A percentile compares a stretch with the other conserved stretches of the same genome.
phyloP scores from a whole-genome alignment of 2,888 invertebrate genomes.

The Clanis bilineata region DNA sequence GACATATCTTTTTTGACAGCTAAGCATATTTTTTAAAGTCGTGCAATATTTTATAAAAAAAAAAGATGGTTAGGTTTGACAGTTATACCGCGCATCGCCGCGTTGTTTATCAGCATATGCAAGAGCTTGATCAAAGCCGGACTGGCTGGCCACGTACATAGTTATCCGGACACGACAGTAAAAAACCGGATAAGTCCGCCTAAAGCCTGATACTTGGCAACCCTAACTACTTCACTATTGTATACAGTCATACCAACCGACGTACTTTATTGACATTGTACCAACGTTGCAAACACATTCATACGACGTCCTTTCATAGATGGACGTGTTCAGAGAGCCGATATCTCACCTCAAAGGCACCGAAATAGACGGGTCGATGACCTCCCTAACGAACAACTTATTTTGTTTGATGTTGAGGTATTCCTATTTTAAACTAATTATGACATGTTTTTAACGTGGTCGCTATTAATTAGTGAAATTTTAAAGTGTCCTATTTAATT shows the following conservation, averaged over 20 bases:
- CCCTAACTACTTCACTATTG: background rate
- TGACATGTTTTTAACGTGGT: background rate
- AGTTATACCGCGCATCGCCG: too few species aligned
- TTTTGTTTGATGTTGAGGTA: conserved; percentile 4
- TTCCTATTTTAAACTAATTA: conserved; percentile 2
- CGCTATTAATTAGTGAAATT: background rate
- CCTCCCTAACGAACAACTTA: conserved; percentile 23
- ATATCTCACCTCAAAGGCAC: conserved; percentile 51
- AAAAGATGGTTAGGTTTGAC: too few species aligned
- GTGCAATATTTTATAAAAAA: too few species aligned
- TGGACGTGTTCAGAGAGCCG: conserved; percentile 36
- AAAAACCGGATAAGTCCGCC: too few species aligned
- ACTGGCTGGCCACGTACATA: too few species aligned
- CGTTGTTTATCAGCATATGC: too few species aligned
- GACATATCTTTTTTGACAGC: too few species aligned
- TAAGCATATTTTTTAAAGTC: too few species aligned
- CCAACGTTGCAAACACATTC: conserved; percentile 9
- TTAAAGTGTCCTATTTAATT: background rate
- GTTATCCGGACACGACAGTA: too few species aligned
- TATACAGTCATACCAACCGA: background rate
- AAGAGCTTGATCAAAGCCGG: too few species aligned
- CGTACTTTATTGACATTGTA: background rate
- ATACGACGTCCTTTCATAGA: conserved; percentile 19
- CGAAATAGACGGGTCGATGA: conserved; percentile 55
- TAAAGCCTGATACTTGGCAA: background rate